A percentile compares a stretch with the other conserved stretches of the same genome.
Evolutionary conservation across 1,140 invertebrate genomes (phyloP).

Genomic region (Brachionus rotundiformis): DNA sequence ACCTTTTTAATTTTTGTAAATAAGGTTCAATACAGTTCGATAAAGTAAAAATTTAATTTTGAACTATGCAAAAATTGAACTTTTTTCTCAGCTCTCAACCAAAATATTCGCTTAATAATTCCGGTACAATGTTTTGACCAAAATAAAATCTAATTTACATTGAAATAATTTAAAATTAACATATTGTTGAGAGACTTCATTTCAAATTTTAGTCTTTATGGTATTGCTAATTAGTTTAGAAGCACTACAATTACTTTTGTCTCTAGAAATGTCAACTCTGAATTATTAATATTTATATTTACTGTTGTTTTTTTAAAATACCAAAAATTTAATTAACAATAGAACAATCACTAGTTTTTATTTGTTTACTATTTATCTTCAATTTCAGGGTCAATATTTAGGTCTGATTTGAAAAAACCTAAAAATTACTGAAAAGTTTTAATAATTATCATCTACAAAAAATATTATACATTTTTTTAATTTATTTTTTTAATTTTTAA

Average conservation of each 20-base stretch:
- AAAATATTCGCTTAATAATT: neutral
- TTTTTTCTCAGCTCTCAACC: neutral
- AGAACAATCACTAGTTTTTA: too few relatives aligned
- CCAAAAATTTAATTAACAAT: too few relatives aligned
- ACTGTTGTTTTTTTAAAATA: too few relatives aligned
- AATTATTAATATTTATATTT: neutral
- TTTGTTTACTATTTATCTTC: too few relatives aligned
- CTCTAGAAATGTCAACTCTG: neutral
- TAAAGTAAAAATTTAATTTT: neutral
- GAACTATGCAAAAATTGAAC: neutral
- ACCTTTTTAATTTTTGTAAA: neutral
- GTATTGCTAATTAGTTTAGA: neutral
- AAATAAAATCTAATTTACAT: neutral
- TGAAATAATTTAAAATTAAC: neutral
- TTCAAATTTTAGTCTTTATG: neutral
- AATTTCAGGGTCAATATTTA: too few relatives aligned
- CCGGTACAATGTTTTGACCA: neutral
- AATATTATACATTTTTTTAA: too few relatives aligned
- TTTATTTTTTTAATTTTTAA: too few relatives aligned
- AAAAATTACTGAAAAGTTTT: too few relatives aligned
- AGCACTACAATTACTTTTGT: neutral
- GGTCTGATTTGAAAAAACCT: too few relatives aligned
- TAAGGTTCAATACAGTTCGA: neutral
- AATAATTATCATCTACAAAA: too few relatives aligned
- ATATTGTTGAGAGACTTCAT: neutral